A percentile compares a stretch with the other conserved stretches of the same genome.
Evolutionary conservation across 1,140 invertebrate genomes (phyloP).

Genomic region (Heliconius hermathena): DNA sequence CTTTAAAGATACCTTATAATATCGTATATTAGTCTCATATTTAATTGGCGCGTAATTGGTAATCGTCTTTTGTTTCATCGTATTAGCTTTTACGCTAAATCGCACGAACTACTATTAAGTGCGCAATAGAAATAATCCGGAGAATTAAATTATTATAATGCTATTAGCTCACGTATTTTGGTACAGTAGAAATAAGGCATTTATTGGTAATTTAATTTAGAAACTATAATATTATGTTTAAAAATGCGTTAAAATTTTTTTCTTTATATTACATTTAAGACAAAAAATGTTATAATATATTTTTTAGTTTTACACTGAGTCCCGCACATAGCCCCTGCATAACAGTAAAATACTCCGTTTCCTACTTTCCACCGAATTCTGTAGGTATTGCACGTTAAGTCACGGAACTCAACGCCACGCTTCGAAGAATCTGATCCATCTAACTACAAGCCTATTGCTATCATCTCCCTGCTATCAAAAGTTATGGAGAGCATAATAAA

Average conservation of each 20-base stretch:
- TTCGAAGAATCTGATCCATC: background rate
- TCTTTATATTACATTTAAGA: no score
- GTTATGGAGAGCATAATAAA: no score
- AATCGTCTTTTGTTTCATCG: background rate
- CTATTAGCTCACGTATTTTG: background rate
- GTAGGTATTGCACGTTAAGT: background rate
- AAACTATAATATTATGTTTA: background rate
- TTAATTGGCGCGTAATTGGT: background rate
- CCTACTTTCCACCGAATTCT: background rate
- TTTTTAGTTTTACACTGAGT: no score
- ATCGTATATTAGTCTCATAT: background rate
- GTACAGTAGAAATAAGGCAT: background rate
- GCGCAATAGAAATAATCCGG: slow-evolving; percentile 23
- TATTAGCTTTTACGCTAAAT: slow-evolving; percentile 11
- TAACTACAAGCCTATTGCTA: no score
- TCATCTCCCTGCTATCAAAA: no score
- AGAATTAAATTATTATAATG: slow-evolving; percentile 25
- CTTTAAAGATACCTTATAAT: no score
- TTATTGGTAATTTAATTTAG: background rate
- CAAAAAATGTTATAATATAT: no score
- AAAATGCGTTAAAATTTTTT: no score
- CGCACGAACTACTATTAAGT: slow-evolving; percentile 21
- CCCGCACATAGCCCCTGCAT: no score
- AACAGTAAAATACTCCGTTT: no score
- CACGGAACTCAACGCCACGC: background rate